A percentile compares a stretch with the other conserved stretches of the same genome.
These are phyloP conservation scores for Oceanodroma leucorhoa DNA, from an alignment of 2,797 vertebrate species.

Conservation along the genomic window DNA sequence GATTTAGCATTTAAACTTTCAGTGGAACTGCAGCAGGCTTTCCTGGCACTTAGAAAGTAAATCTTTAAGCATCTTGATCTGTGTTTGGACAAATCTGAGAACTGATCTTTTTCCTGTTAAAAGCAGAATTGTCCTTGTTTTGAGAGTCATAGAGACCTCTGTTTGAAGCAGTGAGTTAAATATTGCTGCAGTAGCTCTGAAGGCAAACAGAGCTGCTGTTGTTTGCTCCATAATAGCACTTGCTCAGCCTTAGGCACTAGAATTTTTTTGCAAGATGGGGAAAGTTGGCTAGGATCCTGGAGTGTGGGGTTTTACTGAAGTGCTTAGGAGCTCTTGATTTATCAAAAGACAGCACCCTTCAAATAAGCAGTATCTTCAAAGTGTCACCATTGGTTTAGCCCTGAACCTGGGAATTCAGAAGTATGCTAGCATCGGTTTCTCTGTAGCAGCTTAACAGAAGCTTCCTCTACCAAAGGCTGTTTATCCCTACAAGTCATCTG, in stretches of 20 bases:
- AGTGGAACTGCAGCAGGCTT: neutral
- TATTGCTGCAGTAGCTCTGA: constrained; percentile 49
- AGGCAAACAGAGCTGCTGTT: constrained; percentile 73
- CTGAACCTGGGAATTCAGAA: neutral
- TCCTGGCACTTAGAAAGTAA: neutral
- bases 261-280: constrained; percentile 68
- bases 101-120: neutral
- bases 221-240: constrained; percentile 68
- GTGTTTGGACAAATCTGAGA: constrained; percentile 3
- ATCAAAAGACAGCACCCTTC: neutral
- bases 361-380: neutral
- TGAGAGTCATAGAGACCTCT: neutral
- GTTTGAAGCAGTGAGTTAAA: constrained; percentile 59
- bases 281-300: constrained; percentile 62
- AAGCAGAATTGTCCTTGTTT: constrained; percentile 7
- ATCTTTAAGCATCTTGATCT: constrained; percentile 10
- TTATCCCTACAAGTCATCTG: neutral
- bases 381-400: neutral
- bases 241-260: constrained; percentile 58
- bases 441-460: neutral
- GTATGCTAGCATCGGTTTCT: neutral
- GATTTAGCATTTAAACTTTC: neutral
- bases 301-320: neutral
- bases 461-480: neutral
- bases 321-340: neutral